phyloP scores from a whole-genome alignment of 2,888 invertebrate species.

The Thalpophila matura region DNA sequence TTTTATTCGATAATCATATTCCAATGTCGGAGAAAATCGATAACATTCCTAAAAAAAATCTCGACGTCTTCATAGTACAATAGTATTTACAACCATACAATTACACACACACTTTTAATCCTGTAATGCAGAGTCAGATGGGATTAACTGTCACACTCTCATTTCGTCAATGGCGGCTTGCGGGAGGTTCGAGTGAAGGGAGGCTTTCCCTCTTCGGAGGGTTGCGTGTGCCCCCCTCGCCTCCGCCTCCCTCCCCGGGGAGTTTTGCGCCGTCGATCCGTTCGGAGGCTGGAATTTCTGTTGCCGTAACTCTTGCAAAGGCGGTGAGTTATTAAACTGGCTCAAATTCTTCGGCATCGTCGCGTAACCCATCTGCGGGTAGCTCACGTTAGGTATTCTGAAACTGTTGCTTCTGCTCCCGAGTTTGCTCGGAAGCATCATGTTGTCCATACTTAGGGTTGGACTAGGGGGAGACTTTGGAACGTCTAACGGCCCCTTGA shows the following conservation, averaged over 20 bases:
- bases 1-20: conserved; percentile 85
- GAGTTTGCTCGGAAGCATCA: conserved; percentile 88
- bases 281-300: conserved; percentile 91
- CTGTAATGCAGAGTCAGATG: conserved; percentile 76
- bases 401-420: conserved; percentile 89
- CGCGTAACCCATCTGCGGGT: conserved; percentile 88
- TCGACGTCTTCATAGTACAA: conserved; percentile 63
- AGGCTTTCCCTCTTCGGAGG: conserved; percentile 82
- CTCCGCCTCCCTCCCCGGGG: conserved; percentile 77
- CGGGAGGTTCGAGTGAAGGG: conserved; percentile 92
- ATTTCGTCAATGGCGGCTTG: conserved; percentile 97
- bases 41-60: conserved; percentile 80
- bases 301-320: conserved; percentile 89
- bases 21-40: conserved; percentile 81
- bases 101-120: conserved; percentile 73
- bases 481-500: conserved; percentile 90
- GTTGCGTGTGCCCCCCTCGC: conserved; percentile 83
- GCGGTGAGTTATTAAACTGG: conserved; percentile 88
- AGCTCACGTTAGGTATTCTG: conserved; percentile 84
- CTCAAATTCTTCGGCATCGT: conserved; percentile 92
- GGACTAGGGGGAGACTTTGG: conserved; percentile 92
- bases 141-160: conserved; percentile 94
- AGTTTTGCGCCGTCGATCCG: conserved; percentile 88
- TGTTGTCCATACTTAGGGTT: conserved; percentile 90
- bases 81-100: conserved; percentile 82